Conservation (phyloP, 2,113 vertebrate species). For the Scartelaos histophorus region DNA sequence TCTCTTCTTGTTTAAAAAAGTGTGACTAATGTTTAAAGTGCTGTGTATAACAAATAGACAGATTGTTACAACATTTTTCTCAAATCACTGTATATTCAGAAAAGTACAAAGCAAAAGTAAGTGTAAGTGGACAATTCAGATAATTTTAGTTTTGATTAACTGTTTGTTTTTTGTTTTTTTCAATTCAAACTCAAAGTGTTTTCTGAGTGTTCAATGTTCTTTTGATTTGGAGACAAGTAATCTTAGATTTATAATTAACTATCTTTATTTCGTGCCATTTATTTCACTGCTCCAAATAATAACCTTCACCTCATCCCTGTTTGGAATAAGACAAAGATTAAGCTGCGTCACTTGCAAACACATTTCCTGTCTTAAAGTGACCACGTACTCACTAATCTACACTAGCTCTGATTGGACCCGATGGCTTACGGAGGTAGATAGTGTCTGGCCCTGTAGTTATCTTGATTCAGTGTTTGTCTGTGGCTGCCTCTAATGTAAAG, state of each 20-base stretch:
- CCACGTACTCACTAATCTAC: conserved; percentile 41
- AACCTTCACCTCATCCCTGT: conserved; percentile 20
- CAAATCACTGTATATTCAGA: too few species aligned
- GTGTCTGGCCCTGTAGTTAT: conserved; percentile 22
- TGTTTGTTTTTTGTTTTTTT: neutral
- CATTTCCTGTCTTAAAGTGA: conserved; percentile 55
- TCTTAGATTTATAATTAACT: neutral
- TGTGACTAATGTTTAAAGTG: too few species aligned
- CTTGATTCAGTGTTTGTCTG: conserved; percentile 39
- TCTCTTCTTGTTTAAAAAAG: too few species aligned
- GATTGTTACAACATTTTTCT: too few species aligned
- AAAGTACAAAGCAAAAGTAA: too few species aligned
- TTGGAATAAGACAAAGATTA: conserved; percentile 40
- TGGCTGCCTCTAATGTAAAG: conserved; percentile 38
- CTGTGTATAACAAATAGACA: too few species aligned
- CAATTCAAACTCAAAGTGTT: neutral
- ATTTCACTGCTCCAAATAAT: conserved; percentile 25
- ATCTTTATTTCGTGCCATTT: conserved; percentile 6
- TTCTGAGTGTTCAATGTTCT: neutral
- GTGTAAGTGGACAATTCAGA: neutral
- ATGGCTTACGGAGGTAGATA: conserved; percentile 15
- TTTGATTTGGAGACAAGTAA: neutral
- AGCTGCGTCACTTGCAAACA: conserved; percentile 30
- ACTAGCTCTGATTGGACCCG: conserved; percentile 17
- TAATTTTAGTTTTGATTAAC: neutral